Conservation (phyloP, 2,113 vertebrate species). For the Hassar affinis region DNA sequence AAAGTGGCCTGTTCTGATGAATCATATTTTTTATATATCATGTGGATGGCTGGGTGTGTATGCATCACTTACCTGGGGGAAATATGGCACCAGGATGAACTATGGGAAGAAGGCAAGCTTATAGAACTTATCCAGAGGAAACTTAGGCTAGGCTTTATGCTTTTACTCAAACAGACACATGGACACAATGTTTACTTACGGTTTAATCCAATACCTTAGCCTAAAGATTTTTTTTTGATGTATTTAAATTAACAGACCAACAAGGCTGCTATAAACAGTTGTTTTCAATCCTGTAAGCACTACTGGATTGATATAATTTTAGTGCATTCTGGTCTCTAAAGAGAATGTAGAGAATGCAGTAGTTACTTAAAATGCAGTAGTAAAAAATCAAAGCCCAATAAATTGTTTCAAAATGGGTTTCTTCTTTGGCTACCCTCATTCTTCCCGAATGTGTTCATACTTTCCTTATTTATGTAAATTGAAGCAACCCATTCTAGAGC, state of each 20-base stretch:
- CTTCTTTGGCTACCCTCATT: conserved; percentile 40
- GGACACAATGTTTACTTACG: conserved; percentile 22
- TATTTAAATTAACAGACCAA: conserved; percentile 30
- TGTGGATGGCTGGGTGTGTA: no score
- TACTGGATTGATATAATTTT: conserved; percentile 20
- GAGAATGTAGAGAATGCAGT: neutral
- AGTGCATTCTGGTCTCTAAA: conserved; percentile 3
- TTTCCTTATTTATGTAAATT: conserved; percentile 44
- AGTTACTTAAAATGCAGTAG: neutral
- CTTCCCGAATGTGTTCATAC: conserved; percentile 28
- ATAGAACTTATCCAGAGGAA: neutral
- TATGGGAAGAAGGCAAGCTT: no score
- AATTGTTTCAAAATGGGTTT: conserved; percentile 52
- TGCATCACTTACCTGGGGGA: no score
- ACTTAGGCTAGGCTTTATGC: neutral
- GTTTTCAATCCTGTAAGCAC: neutral
- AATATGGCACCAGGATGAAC: no score
- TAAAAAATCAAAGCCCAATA: neutral
- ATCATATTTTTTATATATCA: no score
- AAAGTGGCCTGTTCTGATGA: no score
- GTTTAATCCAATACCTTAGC: conserved; percentile 2
- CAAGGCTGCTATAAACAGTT: neutral
- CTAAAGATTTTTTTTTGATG: conserved; percentile 27
- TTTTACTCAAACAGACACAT: neutral
- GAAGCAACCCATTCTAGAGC: conserved; percentile 47